Conservation (phyloP, 2,888 invertebrate species). For the Diaphora mendica region DNA sequence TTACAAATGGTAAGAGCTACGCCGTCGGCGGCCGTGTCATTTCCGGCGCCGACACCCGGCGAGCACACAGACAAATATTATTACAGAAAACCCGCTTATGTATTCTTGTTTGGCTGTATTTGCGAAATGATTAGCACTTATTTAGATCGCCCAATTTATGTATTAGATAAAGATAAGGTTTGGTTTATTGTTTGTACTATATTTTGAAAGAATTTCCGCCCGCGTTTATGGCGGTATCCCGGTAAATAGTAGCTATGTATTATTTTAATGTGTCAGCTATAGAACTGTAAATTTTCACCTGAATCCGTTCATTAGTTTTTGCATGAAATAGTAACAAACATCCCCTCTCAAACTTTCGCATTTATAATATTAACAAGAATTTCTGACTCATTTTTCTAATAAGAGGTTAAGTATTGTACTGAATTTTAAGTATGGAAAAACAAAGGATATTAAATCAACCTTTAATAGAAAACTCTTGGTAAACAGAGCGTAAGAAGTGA, state of each 20-base stretch:
- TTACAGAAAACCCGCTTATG: slow-evolving; percentile 28
- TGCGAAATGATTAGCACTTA: slow-evolving; percentile 36
- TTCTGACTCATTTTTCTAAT: background rate
- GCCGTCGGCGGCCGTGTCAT: slow-evolving; percentile 37
- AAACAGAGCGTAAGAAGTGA: background rate
- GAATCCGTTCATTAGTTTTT: no score
- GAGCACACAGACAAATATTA: slow-evolving; percentile 41
- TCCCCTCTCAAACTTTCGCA: no score
- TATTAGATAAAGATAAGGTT: slow-evolving; percentile 4
- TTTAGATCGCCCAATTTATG: slow-evolving; percentile 18
- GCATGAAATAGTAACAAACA: no score
- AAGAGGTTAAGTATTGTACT: background rate
- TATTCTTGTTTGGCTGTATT: slow-evolving; percentile 35
- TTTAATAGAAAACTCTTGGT: background rate
- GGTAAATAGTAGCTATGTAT: no score
- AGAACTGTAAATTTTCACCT: no score
- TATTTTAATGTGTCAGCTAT: no score
- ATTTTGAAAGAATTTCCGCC: no score
- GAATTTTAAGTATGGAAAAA: background rate
- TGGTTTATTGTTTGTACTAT: slow-evolving; percentile 1
- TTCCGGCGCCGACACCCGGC: slow-evolving; percentile 34
- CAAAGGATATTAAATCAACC: background rate
- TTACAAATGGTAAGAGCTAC: slow-evolving; percentile 41
- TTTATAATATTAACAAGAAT: background rate
- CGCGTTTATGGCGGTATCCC: no score